Evolutionary conservation across 2,888 invertebrate genomes (phyloP), one percentile per base, ranked within the genome.

Genomic region (Melanostoma scalare): DNA sequence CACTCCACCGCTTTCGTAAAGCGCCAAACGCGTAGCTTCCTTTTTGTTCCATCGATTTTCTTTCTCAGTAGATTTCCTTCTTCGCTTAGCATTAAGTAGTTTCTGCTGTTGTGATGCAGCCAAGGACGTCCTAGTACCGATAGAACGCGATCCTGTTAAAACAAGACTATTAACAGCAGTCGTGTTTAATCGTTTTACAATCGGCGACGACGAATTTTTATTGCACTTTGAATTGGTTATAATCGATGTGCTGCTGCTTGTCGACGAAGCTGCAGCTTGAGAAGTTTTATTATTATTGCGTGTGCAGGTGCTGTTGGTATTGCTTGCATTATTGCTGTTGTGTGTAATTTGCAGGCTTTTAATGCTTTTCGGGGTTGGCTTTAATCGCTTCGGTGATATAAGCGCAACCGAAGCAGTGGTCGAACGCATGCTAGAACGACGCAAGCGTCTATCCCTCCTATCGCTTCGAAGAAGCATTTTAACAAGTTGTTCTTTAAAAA

Each of bases 391-490:
- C 8, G 82, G 75, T 31, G 86, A 80, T 61, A 75, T 85, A 42
- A 86, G 65, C 4, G 85, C 55, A 3, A 72, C 77, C 4, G 86
- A 46, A 65, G 80, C 68, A 30, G 80, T 58, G 61, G 85, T 50
- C 36, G 86, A 79, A n/a, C 85, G 85, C 80, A 86, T 82, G 50
- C 74, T 86, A 6, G 86, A 86, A 9, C 86, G 86, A 71, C 87
- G 89, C 91, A 93, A 92, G 89, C 92, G 92, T 87, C 93, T 93
- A 91, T 93, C 93, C 89, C 93, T 93, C 89, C 94, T 93, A 88
- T 94, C 94, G 90, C 94, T 94, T 90, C 94, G 71, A 30, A 93
- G 89, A 94, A 92, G 93, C 94, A 94, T 85, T 46, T 35, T 77
- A 10, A 31, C 33, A 4, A 36, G 10, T 40, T 68, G 6, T 20